Conservation (phyloP, 2,113 vertebrate species). For the Alethe castanea region DNA sequence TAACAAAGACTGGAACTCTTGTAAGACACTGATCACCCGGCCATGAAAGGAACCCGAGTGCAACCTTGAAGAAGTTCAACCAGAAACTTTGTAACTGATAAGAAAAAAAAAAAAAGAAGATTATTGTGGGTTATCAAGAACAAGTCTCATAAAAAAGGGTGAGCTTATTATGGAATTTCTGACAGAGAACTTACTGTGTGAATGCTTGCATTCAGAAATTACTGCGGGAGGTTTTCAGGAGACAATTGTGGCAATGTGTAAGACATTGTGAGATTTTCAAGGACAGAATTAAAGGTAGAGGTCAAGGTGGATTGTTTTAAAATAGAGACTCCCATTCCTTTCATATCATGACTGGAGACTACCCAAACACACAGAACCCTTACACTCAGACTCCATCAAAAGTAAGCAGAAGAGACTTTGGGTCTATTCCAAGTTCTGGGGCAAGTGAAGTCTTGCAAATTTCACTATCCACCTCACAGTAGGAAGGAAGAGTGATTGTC, state of each 20-base stretch:
- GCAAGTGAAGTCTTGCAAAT: neutral
- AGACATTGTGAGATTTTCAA: neutral
- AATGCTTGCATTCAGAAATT: neutral
- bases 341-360: neutral
- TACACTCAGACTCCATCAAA: neutral
- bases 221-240: neutral
- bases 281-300: neutral
- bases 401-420: neutral
- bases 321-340: neutral
- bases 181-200: neutral
- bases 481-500: neutral
- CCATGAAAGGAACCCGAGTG: neutral
- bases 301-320: neutral
- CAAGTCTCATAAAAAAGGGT: neutral
- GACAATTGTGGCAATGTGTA: neutral
- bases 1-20: neutral
- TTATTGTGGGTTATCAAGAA: conserved; percentile 26
- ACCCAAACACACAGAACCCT: neutral
- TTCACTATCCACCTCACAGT: neutral
- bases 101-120: neutral
- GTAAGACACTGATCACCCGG: neutral
- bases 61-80: conserved; percentile 51
- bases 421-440: neutral
- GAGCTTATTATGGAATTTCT: neutral
- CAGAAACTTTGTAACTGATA: conserved; percentile 37